These are phyloP conservation scores for Cossypha niveicapilla DNA, from an alignment of 2,797 vertebrate species.

Conservation along the genomic window DNA sequence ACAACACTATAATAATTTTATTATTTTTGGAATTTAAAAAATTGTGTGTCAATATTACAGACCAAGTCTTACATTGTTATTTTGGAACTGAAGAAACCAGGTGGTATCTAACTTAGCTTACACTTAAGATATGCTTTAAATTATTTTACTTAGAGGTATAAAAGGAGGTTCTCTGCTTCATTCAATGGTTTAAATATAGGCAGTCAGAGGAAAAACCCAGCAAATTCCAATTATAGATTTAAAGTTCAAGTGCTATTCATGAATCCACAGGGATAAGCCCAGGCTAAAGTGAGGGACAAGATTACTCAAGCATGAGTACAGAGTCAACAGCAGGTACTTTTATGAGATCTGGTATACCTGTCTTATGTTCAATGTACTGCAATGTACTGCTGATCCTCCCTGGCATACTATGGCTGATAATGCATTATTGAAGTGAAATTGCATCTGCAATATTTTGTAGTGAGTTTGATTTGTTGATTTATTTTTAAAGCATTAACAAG, in stretches of 20 bases:
- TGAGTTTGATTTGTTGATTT: not conserved
- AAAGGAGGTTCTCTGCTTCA: not conserved
- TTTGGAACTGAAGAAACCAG: not conserved
- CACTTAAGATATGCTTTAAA: not conserved
- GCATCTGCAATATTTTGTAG: not conserved
- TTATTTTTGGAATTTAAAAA: not conserved
- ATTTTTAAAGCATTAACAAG: not conserved
- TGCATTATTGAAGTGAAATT: not conserved
- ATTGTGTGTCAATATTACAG: not conserved
- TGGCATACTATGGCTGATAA: not conserved
- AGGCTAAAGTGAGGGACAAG: not conserved
- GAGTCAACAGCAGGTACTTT: not conserved
- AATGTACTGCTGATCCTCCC: not conserved
- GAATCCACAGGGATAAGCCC: not conserved
- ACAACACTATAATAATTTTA: not conserved
- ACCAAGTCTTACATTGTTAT: not conserved
- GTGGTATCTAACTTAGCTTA: not conserved
- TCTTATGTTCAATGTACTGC: not conserved
- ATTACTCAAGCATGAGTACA: not conserved
- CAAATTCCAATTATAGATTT: not conserved
- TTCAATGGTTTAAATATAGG: not conserved
- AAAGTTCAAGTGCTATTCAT: not conserved
- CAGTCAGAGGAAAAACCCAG: not conserved
- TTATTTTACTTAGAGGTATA: not conserved
- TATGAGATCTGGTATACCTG: not conserved